Conservation (phyloP, 2,113 vertebrate genomes). For the Mus musculus region DNA sequence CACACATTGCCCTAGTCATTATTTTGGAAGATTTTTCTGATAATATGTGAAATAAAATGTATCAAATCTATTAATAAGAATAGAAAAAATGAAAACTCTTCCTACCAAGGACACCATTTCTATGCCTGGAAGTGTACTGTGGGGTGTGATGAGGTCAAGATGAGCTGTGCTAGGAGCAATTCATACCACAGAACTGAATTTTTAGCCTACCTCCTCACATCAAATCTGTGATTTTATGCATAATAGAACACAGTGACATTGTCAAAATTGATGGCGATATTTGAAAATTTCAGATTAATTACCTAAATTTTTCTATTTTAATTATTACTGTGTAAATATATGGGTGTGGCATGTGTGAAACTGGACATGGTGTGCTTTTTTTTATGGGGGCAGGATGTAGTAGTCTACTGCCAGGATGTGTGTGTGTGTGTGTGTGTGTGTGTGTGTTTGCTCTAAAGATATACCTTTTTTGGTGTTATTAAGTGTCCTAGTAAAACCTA, state of each 20-base stretch:
- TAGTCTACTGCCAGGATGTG: background rate
- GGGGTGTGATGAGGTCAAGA: background rate
- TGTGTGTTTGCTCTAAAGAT: background rate
- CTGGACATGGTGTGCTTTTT: background rate
- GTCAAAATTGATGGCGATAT: background rate
- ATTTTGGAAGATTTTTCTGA: background rate
- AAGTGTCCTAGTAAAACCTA: background rate
- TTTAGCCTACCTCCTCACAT: background rate
- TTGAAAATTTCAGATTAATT: background rate
- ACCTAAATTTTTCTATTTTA: background rate
- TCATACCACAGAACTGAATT: background rate
- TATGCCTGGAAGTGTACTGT: background rate
- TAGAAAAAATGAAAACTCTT: background rate
- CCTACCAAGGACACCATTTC: background rate
- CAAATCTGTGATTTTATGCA: background rate
- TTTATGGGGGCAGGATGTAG: background rate
- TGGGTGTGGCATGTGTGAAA: background rate
- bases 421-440: background rate
- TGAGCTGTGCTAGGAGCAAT: background rate
- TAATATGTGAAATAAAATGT: background rate
- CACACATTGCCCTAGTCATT: background rate
- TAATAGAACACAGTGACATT: background rate
- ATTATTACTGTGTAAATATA: background rate
- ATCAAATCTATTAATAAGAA: background rate
- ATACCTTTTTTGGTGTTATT: accelerated